These are phyloP conservation scores for Drosophila truncata DNA, from an alignment of 1,140 invertebrate genomes.

Conservation along the genomic window DNA sequence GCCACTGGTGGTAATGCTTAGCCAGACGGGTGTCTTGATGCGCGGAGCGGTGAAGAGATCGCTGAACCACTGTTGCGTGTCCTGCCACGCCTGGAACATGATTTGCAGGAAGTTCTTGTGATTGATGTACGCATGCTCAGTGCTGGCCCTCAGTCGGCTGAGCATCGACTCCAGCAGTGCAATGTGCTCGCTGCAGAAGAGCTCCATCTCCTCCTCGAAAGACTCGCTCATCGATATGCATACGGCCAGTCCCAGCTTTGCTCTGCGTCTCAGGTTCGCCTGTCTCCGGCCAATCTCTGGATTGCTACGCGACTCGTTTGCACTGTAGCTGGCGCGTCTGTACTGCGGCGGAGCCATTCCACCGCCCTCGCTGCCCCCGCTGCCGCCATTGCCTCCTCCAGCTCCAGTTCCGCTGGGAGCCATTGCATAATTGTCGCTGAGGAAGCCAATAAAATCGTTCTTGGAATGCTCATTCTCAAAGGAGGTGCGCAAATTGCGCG, in stretches of 20 bases:
- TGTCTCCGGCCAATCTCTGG: constrained; percentile 78
- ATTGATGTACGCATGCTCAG: constrained; percentile 86
- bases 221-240: constrained; percentile 84
- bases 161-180: constrained; percentile 92
- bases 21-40: constrained; percentile 89
- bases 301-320: constrained; percentile 82
- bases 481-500: constrained; percentile 82
- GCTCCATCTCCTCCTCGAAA: constrained; percentile 87
- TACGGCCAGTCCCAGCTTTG: constrained; percentile 87
- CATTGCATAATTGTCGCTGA: constrained; percentile 74
- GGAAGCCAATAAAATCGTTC: constrained; percentile 82
- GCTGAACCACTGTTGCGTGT: constrained; percentile 86
- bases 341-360: constrained; percentile 69
- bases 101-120: constrained; percentile 83
- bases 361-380: constrained; percentile 77
- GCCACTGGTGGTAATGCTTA: constrained; percentile 87
- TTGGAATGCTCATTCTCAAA: constrained; percentile 84
- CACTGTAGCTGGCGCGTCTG: constrained; percentile 71
- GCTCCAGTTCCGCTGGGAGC: constrained; percentile 1
- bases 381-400: constrained; percentile 43
- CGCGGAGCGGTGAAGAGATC: constrained; percentile 90
- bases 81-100: constrained; percentile 87
- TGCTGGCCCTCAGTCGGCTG: constrained; percentile 89
- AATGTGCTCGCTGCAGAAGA: constrained; percentile 92
- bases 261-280: constrained; percentile 67